phyloP scores from a whole-genome alignment of 2,113 vertebrate species.

The Budorcas taxicolor region DNA sequence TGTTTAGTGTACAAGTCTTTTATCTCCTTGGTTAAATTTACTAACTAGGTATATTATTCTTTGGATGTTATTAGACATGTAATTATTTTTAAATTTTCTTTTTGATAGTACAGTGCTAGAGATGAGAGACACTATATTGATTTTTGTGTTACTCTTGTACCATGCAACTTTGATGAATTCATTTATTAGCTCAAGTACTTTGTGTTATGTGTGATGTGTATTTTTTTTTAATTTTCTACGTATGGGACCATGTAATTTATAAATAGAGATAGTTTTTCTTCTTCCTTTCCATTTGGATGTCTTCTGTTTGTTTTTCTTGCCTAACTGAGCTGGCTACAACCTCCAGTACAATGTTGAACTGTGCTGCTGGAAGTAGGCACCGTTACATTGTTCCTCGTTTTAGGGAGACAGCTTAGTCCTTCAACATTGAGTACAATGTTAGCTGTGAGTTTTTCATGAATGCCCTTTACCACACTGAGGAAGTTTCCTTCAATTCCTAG shows the following conservation, averaged over 20 bases:
- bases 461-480: neutral
- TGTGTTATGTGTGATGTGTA: neutral
- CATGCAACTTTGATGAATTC: neutral
- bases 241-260: neutral
- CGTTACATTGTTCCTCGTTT: neutral
- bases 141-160: neutral
- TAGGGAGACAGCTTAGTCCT: neutral
- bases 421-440: neutral
- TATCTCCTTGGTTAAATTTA: neutral
- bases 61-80: neutral
- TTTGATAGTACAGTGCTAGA: neutral
- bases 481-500: neutral
- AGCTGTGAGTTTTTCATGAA: neutral
- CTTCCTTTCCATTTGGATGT: neutral
- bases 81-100: neutral
- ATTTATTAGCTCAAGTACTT: neutral
- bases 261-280: neutral
- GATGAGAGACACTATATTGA: neutral
- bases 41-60: neutral
- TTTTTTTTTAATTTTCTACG: neutral
- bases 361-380: neutral
- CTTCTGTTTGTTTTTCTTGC: neutral
- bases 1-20: neutral
- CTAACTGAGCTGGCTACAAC: neutral
- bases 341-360: neutral